Base-by-base conservation (phyloP, 2,113 vertebrate genomes). In the Gnathonemus longibarbis region DNA sequence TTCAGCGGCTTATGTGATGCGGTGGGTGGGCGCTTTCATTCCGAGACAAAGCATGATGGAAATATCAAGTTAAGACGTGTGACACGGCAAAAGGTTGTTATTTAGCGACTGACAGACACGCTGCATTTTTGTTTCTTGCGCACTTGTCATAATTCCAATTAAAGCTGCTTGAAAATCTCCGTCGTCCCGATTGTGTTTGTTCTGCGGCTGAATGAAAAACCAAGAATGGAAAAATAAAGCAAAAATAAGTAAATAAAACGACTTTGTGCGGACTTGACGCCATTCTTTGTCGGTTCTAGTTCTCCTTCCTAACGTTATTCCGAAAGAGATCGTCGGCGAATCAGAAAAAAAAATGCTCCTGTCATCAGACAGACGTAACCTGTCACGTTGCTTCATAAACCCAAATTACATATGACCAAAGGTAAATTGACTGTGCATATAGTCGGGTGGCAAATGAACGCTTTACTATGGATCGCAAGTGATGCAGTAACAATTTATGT, bases 31-130 rank as follows among this genome's bases (percentile, higher is more conserved):
- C 45, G 84, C 45, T 48, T 86, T 27, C 84, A 49, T 49, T 86
- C 45, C 5, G 7, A 48, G 48, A 86, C 48, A 49, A 48, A 86
- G 48, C 42, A 48, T 86, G 21, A 49, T 48, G 48, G 45, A 86
- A 86, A 8, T 86, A 86, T 31, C 84, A 50, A 86, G 45, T 86
- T 86, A 86, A 85, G 84, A 42, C 84, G 45, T 85, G 11, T 85
- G 84, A 85, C 84, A 85, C 45, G 84, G 84, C 48, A 48, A 50
- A 86, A 86, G 84, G 84, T 86, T 85, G 45, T 85, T 27, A 86
- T 86, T 86, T 86, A 49, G 21, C 48, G 46, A 50, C 46, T 86
- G 84, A 48, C 84, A 85, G 84, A n/a, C 45, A 48, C 27, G 11
- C 6, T 49, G 46, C 35, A 6, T n/a, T 49, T 85, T 49, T 48